A percentile compares a stretch with the other conserved stretches of the same genome.
These are phyloP conservation scores for Cheilosia scutellata DNA, from an alignment of 2,888 invertebrate genomes.

Conservation along the genomic window DNA sequence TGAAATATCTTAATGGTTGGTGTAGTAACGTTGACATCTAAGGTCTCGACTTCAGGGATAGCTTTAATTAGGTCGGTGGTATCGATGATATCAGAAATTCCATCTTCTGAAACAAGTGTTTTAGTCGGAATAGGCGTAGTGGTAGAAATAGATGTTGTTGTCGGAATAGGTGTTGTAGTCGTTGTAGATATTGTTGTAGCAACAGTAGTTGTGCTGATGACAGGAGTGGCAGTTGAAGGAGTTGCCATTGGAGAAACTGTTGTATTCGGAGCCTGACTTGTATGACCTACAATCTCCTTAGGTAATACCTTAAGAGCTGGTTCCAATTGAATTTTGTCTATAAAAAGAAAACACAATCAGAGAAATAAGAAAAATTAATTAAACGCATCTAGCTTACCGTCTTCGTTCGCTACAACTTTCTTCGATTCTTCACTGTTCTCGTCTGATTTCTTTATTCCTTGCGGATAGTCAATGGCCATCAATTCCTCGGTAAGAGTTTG, in stretches of 20 bases:
- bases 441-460: conserved; percentile 30
- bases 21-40: conserved; percentile 7
- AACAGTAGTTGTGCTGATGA: neutral
- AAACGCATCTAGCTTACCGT: conserved; percentile 1
- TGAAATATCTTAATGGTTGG: neutral
- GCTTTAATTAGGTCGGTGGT: neutral
- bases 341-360: neutral
- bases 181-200: neutral
- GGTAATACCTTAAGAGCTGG: neutral
- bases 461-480: conserved; percentile 45
- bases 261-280: neutral
- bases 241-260: neutral
- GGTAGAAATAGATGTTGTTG: neutral
- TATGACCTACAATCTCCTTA: neutral
- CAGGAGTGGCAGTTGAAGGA: neutral
- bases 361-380: neutral
- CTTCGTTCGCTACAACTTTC: neutral
- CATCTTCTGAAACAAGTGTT: neutral
- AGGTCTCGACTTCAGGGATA: neutral
- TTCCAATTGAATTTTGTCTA: conserved; percentile 1
- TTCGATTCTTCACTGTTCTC: neutral
- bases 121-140: neutral
- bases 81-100: too few relatives aligned
- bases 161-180: neutral
- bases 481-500: conserved; percentile 69